These are phyloP conservation scores for Parnassius smintheus DNA, from an alignment of 2,888 invertebrate genomes.

Conservation along the genomic window DNA sequence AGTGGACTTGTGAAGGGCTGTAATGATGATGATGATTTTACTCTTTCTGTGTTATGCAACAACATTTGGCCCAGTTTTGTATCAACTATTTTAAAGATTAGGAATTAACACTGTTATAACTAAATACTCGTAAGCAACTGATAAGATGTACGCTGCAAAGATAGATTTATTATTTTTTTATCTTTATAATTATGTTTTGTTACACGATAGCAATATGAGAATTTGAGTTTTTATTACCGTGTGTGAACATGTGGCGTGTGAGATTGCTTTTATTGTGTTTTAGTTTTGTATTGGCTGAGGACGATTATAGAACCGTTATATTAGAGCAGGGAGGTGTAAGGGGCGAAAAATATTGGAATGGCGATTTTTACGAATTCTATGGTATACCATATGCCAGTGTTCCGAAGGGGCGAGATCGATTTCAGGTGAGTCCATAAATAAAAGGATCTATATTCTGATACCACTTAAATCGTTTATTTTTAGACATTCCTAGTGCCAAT, in stretches of 20 bases:
- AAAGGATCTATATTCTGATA: too few relatives aligned
- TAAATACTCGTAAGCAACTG: background rate
- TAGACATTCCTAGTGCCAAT: too few relatives aligned
- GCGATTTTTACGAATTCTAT: slow-evolving; percentile 66
- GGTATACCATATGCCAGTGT: slow-evolving; percentile 65
- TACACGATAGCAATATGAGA: background rate
- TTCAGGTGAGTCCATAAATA: slow-evolving; percentile 48
- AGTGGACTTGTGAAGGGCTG: too few relatives aligned
- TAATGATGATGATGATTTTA: too few relatives aligned
- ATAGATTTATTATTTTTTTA: background rate
- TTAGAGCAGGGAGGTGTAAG: slow-evolving; percentile 55
- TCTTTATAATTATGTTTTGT: background rate
- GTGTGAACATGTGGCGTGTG: slow-evolving; percentile 44
- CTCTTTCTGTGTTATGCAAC: background rate
- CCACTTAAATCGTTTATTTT: too few relatives aligned
- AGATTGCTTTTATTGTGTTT: slow-evolving; percentile 41
- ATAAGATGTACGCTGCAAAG: background rate
- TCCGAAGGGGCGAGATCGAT: slow-evolving; percentile 60
- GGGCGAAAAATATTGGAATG: slow-evolving; percentile 68
- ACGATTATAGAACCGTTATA: slow-evolving; percentile 43
- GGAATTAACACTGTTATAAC: background rate
- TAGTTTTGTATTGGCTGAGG: slow-evolving; percentile 35
- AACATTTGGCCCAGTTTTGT: background rate
- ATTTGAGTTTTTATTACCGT: background rate
- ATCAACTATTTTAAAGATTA: background rate